phyloP scores from a whole-genome alignment of 2,797 vertebrate genomes.

The Emys orbicularis region DNA sequence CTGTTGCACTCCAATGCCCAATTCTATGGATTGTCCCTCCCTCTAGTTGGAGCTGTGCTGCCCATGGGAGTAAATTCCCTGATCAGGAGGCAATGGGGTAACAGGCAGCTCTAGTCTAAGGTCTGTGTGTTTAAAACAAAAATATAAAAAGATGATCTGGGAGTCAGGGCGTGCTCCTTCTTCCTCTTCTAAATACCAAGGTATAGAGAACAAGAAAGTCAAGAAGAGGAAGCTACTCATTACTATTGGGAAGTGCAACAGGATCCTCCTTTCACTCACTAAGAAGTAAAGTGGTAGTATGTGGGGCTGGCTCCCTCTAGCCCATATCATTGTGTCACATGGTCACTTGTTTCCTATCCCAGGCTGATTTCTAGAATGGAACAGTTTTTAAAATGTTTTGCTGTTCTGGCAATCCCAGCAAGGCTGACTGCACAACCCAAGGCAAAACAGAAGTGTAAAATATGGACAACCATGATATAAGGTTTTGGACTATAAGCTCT shows the following conservation, averaged over 20 bases:
- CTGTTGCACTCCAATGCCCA: neutral
- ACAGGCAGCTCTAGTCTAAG: neutral
- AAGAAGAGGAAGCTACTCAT: neutral
- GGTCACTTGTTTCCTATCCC: neutral
- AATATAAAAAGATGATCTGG: neutral
- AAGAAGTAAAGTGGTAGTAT: neutral
- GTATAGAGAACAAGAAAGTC: neutral
- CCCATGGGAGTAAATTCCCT: neutral
- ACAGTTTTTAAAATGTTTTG: neutral
- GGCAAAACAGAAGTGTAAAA: neutral
- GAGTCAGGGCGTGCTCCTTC: neutral
- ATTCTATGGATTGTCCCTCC: neutral
- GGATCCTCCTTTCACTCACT: accelerated
- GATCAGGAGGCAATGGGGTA: neutral
- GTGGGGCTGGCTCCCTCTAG: neutral
- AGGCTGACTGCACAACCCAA: neutral
- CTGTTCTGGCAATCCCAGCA: neutral
- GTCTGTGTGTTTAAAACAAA: neutral
- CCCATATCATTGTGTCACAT: accelerated
- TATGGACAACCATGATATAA: neutral
- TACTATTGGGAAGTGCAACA: neutral
- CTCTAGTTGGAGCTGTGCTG: neutral
- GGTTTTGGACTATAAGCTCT: neutral
- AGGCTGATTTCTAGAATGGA: neutral
- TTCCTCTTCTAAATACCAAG: neutral